These are phyloP conservation scores for Ernsta delagoae DNA, from an alignment of 2,888 invertebrate genomes.

Conservation along the genomic window DNA sequence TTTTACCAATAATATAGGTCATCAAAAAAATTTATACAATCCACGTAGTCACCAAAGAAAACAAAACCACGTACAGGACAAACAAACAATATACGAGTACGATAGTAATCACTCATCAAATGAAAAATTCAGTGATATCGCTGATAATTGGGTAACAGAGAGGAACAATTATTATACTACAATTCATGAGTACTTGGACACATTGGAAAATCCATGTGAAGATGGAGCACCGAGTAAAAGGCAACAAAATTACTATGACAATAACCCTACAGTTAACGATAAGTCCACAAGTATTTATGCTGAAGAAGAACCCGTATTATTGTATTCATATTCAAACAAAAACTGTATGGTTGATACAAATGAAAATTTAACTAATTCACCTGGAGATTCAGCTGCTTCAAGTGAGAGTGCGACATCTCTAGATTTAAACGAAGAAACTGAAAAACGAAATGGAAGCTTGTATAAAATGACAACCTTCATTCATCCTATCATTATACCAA, in stretches of 20 bases:
- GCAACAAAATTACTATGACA: constrained; percentile 41
- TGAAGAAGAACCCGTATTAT: constrained; percentile 64
- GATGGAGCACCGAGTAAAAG: constrained; percentile 11
- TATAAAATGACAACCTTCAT: constrained; percentile 61
- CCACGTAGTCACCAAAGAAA: not conserved
- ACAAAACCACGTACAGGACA: not conserved
- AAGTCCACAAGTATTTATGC: constrained; percentile 43
- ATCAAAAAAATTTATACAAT: not conserved
- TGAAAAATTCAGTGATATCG: not conserved
- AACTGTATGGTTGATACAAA: constrained; percentile 57
- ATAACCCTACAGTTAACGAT: constrained; percentile 47
- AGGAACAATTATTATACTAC: constrained; percentile 17
- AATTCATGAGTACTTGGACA: constrained; percentile 23
- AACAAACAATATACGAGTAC: not conserved
- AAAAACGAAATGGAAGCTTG: constrained; percentile 16
- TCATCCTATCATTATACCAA: constrained; percentile 58
- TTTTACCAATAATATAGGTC: not conserved
- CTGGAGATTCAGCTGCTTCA: constrained; percentile 49
- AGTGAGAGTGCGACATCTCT: constrained; percentile 10
- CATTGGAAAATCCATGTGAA: constrained; percentile 24
- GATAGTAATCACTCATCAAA: not conserved
- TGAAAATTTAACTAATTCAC: constrained; percentile 52
- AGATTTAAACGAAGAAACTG: constrained; percentile 41
- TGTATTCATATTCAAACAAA: constrained; percentile 71
- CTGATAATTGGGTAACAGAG: not conserved